Conservation (phyloP, 2,888 invertebrate species). For the Cyaniris semiargus region DNA sequence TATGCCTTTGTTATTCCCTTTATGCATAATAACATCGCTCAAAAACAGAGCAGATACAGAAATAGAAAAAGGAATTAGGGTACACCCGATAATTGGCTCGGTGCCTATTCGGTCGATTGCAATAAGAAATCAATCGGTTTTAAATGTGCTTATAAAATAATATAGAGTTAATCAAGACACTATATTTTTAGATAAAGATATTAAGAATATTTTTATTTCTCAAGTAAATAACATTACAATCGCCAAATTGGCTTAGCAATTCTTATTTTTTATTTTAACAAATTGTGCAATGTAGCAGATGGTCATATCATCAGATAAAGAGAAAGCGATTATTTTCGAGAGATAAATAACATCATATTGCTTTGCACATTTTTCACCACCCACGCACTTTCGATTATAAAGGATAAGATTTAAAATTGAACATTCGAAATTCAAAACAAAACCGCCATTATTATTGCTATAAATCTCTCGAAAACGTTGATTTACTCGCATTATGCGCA, state of each 20-base stretch:
- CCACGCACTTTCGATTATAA: constrained; percentile 42
- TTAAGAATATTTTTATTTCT: not conserved
- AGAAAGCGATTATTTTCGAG: constrained; percentile 37
- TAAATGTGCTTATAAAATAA: not conserved
- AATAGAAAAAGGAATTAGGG: constrained; percentile 33
- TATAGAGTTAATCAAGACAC: not conserved
- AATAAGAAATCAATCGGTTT: not conserved
- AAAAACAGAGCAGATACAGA: constrained; percentile 31
- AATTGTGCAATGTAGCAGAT: constrained; percentile 16
- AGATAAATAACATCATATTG: constrained; percentile 37
- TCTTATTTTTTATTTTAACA: constrained; percentile 1
- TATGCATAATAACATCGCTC: constrained; percentile 16
- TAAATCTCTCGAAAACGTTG: constrained; percentile 44
- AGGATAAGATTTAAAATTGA: constrained; percentile 41
- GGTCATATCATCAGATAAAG: constrained; percentile 17
- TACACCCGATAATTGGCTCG: constrained; percentile 4
- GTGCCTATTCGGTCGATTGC: not conserved
- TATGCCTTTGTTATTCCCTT: constrained; percentile 18
- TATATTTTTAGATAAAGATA: not conserved
- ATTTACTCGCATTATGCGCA: constrained; percentile 40
- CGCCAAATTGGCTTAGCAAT: not conserved
- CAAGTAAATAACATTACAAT: not conserved
- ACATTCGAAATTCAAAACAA: constrained; percentile 43
- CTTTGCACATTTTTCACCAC: constrained; percentile 36
- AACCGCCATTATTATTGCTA: constrained; percentile 42